Evolutionary conservation across 2,888 invertebrate genomes (phyloP).

Genomic region (Helobdella robusta): DNA sequence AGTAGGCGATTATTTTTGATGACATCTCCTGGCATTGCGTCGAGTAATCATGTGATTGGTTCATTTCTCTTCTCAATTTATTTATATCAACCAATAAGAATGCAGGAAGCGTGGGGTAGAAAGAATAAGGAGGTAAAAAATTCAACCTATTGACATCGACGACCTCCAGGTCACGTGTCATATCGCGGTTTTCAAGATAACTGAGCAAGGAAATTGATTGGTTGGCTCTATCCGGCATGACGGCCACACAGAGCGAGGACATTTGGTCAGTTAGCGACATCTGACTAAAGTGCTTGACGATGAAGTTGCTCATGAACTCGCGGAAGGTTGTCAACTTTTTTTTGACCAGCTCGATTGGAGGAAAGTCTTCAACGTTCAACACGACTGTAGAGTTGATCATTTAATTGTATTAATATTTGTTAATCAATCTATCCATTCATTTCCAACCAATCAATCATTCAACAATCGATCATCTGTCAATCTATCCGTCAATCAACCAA

Average conservation of each 20-base stretch:
- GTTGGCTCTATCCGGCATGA: constrained; percentile 27
- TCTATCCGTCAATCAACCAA: no score
- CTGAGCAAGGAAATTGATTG: not conserved
- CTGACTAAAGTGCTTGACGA: constrained; percentile 24
- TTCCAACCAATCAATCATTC: no score
- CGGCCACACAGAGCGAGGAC: constrained; percentile 23
- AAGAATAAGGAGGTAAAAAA: not conserved
- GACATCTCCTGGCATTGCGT: constrained; percentile 15
- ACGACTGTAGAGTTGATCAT: not conserved
- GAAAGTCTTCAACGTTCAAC: constrained; percentile 27
- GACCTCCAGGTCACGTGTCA: not conserved
- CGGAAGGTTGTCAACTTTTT: constrained; percentile 24
- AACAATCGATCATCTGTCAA: no score
- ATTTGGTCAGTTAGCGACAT: constrained; percentile 26
- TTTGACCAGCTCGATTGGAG: constrained; percentile 9
- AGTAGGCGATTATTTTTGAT: constrained; percentile 24
- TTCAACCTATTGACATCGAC: not conserved
- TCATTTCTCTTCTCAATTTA: not conserved
- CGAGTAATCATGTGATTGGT: not conserved
- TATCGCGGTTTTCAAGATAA: not conserved
- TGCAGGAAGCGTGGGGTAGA: constrained; percentile 20
- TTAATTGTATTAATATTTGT: not conserved
- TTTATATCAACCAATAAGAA: constrained; percentile 8
- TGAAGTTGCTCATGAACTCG: constrained; percentile 19
- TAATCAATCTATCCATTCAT: not conserved